Base-by-base conservation (phyloP, 2,113 vertebrate genomes). In the Malaclemys terrapin region DNA sequence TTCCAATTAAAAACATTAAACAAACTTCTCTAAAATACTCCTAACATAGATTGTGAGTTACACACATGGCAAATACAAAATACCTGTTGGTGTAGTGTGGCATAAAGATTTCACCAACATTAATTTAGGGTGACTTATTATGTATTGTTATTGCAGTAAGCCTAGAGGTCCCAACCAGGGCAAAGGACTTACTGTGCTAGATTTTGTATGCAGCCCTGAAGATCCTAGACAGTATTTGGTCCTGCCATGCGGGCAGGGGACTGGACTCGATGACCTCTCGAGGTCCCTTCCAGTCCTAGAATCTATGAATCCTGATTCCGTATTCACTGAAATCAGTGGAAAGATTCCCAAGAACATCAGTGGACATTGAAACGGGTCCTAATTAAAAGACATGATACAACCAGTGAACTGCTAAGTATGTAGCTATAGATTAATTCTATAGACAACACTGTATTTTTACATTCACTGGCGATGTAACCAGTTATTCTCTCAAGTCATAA, bases 401-500 rank as follows among this genome's bases (percentile, higher is more conserved):
- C 72, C 49, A 93, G 54, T 11, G 47, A 13, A 81, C 35, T 72
- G 50, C 4, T 31, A 59, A 59, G 27, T 13, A 59, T 59, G 57
- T 31, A 29, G 57, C 10, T 59, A 29, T 12, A 59, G 57, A 29
- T 59, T 59, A 59, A 27, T 27, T 85, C 8, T 84, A 10, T 2
- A 12, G 78, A 57, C 72, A n/a, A 16, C n/a, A 38, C 35, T n/a
- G 35, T 59, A 72, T 72, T 72, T 89, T 78, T 11, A 0, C 1
- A 12, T 29, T 35, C 65, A 27, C 7, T 5, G 24, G 72, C 89
- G 89, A n/a, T 2, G 38, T 29, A 62, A 91, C 75, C 14, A 83
- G 88, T 80, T 88, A 82, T 57, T 87, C 89, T 78, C 75, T 86
- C 79, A 54, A 94, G 75, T 47, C 84, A 24, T 7, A 4, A 85